Base-by-base conservation (phyloP, 2,888 invertebrate species). In the Drosophila lutescens region DNA sequence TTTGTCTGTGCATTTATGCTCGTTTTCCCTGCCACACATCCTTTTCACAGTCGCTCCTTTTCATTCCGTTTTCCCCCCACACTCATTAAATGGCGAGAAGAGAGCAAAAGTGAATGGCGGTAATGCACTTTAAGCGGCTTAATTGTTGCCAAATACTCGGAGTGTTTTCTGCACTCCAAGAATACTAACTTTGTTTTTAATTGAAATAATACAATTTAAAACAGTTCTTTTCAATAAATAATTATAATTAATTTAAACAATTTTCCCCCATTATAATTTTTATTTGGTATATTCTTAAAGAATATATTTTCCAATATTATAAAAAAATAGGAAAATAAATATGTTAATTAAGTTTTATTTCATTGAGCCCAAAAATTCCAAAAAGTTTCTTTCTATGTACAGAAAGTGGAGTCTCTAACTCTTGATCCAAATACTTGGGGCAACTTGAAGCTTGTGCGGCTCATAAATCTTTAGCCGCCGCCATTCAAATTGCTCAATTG, bases 1-100 rank as follows among this genome's bases (percentile, higher is more conserved):
- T 54, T 58, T 77, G 30, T 79, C 79, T 76, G 72, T 81, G 84
- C 77, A 80, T 75, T 84, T 83, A 41, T 73, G 59, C 77, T 59
- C 41, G 40, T 49, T 62, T 62, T 58, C 62, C 59, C 38, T 17
- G 58, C n/a, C 49, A 49, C 44, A 60, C 41, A 62, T 62, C 60
- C 62, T 58, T 41, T 59, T 26, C 10, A 26, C 47, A 34, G 60
- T 13, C 6, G 59, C 38, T 62, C 41, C 36, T 17, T 49, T 62
- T 49, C 60, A 60, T 15, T 58, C 47, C 8, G 23, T 15, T 53
- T 32, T 32, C 20, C 34, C 20, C 3, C 36, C 23, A 6, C 40
- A 15, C 34, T 49, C 60, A 59, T 59, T 62, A 55, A 44, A 59
- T 59, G 53, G 57, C 59, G 40, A 32, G n/a, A 32, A 13, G 36